Percentiles rank a stretch among this genome's conserved stretches.
phyloP scores from a whole-genome alignment of 2,113 vertebrate species.

The Silurus glanis region DNA sequence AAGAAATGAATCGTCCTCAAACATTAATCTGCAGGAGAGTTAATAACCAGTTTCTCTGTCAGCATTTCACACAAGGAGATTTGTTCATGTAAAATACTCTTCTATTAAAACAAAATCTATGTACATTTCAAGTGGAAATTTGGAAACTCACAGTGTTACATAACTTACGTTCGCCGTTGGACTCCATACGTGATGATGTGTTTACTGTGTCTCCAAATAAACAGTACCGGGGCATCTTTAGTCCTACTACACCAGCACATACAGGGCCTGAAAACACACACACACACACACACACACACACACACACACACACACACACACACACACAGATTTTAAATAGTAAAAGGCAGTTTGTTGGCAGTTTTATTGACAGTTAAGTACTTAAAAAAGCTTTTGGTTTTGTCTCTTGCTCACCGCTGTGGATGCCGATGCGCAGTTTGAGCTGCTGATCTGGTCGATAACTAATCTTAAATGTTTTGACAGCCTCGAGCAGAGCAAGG shows the following conservation, averaged over 20 bases:
- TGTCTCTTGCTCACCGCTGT: constrained; percentile 76
- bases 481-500: constrained; percentile 83
- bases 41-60: not conserved
- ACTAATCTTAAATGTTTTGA: constrained; percentile 85
- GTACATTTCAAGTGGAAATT: not conserved
- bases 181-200: constrained; percentile 92
- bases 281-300: constrained; percentile 22
- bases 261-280: constrained; percentile 76
- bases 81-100: constrained; percentile 3
- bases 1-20: not conserved
- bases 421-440: constrained; percentile 83
- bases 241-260: constrained; percentile 87
- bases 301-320: constrained; percentile 11
- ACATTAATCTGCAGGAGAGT: not conserved
- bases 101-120: not conserved
- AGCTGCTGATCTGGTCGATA: constrained; percentile 84
- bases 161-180: constrained; percentile 82
- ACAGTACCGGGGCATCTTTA: constrained; percentile 94
- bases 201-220: constrained; percentile 93
- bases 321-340: constrained; percentile 9
- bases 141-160: not conserved
- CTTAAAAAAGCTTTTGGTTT: not conserved
- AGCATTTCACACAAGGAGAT: not conserved
- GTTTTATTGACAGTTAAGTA: not conserved
- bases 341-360: not conserved